Evolutionary conservation across 2,888 invertebrate genomes (phyloP), one percentile per base, ranked within the genome.

Genomic region (Sinotaia quadrata): DNA sequence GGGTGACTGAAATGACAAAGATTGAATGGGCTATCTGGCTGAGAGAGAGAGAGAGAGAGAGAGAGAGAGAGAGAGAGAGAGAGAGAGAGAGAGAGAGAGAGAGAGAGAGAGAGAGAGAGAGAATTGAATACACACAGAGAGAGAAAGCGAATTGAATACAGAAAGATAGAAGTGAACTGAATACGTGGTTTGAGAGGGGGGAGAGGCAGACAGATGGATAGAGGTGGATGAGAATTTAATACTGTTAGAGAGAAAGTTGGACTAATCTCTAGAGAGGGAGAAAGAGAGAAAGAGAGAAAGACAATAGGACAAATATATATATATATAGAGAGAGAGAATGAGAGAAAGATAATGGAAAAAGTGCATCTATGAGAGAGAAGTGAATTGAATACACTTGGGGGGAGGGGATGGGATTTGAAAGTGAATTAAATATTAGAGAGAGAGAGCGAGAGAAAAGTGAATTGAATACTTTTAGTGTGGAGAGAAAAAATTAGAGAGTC

Each of bases 311-410:
- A 31, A 27, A 54, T 10, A 33, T 12, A 36, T 31, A 31, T 12
- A 62, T 15, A 34, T 21, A 63, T 27, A 63, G 63, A 52, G 36
- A 54, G 54, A 24, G 27, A 63, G 37, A 54, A 24, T 37, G 54
- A 52, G 52, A 52, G 52, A 63, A 27, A n/a, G n/a, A n/a, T n/a
- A n/a, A n/a, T n/a, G n/a, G n/a, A n/a, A n/a, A n/a, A n/a, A n/a
- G n/a, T n/a, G n/a, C n/a, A n/a, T n/a, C n/a, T n/a, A n/a, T n/a
- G n/a, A n/a, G n/a, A n/a, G n/a, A n/a, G n/a, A n/a, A n/a, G n/a
- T n/a, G n/a, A n/a, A n/a, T n/a, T n/a, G n/a, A n/a, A n/a, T n/a
- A n/a, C n/a, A n/a, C n/a, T n/a, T n/a, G n/a, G n/a, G n/a, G n/a
- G n/a, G n/a, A n/a, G n/a, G n/a, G n/a, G n/a, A n/a, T n/a, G n/a